These are phyloP conservation scores for Globodera ellingtonae DNA, from an alignment of 1,140 invertebrate genomes.

Conservation along the genomic window DNA sequence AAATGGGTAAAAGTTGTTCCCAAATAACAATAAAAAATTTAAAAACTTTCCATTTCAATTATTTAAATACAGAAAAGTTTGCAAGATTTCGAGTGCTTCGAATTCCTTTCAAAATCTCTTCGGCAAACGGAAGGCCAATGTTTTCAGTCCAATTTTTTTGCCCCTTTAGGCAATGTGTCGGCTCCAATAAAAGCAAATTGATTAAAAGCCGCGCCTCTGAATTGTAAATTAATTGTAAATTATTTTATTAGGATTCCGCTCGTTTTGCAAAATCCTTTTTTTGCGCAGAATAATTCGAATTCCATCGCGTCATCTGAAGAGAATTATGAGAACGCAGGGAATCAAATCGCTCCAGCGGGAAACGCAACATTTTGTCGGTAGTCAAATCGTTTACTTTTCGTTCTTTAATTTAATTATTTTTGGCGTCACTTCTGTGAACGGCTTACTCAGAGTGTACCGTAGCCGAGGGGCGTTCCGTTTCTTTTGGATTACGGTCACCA, in stretches of 20 bases:
- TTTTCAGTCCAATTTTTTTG: not conserved
- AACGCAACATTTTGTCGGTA: constrained; percentile 61
- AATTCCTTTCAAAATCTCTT: not conserved
- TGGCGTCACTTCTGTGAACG: constrained; percentile 59
- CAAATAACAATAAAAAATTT: not conserved
- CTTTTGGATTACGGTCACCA: constrained; percentile 54
- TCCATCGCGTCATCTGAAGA: constrained; percentile 48
- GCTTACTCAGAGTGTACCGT: constrained; percentile 57
- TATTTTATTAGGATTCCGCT: no score
- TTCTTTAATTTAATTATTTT: constrained; percentile 9
- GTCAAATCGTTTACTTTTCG: not conserved
- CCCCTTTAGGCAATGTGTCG: constrained; percentile 10
- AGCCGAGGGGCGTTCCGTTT: constrained; percentile 41
- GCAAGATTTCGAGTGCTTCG: not conserved
- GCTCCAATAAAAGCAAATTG: constrained; percentile 6
- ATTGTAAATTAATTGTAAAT: constrained; percentile 10
- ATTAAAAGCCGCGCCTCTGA: constrained; percentile 20
- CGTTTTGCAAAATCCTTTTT: not conserved
- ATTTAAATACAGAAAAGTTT: not conserved
- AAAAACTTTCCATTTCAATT: no score
- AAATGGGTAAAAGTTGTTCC: not conserved
- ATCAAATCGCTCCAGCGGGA: constrained; percentile 46
- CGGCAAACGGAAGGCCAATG: not conserved
- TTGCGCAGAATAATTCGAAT: constrained; percentile 46
- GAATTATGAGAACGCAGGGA: constrained; percentile 50